Conservation (phyloP, 2,797 vertebrate genomes). For the Artibeus lituratus region DNA sequence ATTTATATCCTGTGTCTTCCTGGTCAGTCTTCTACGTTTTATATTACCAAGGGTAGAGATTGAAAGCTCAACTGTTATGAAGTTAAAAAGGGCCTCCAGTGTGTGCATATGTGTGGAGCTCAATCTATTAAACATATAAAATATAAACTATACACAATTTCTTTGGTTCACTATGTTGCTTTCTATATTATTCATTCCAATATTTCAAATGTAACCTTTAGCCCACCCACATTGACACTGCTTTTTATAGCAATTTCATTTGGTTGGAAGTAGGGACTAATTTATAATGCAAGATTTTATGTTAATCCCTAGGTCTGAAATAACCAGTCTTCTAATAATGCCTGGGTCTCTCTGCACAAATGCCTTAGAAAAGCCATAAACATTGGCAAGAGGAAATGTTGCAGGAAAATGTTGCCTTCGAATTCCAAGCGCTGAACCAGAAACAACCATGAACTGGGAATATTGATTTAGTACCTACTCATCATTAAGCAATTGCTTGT, state of each 20-base stretch:
- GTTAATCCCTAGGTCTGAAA: background rate
- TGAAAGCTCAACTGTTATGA: background rate
- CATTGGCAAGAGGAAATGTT: background rate
- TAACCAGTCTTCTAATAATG: background rate
- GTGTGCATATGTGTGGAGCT: background rate
- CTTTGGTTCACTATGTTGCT: background rate
- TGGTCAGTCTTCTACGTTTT: background rate
- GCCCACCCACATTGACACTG: background rate
- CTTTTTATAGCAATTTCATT: slow-evolving; percentile 5
- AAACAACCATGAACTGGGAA: background rate
- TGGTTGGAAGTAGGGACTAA: background rate
- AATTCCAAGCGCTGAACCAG: background rate
- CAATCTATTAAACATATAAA: background rate
- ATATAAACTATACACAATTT: background rate
- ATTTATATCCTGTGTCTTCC: background rate
- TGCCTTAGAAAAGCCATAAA: background rate
- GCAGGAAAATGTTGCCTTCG: background rate
- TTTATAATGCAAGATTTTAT: background rate
- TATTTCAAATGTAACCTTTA: background rate
- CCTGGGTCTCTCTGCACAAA: background rate
- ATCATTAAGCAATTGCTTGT: background rate
- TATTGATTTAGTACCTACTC: background rate
- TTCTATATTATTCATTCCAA: background rate
- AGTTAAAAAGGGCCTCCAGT: background rate
- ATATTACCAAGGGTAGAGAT: background rate